Evolutionary conservation across 2,113 vertebrate genomes (phyloP).

Genomic region (Emydocephalus ijimae): DNA sequence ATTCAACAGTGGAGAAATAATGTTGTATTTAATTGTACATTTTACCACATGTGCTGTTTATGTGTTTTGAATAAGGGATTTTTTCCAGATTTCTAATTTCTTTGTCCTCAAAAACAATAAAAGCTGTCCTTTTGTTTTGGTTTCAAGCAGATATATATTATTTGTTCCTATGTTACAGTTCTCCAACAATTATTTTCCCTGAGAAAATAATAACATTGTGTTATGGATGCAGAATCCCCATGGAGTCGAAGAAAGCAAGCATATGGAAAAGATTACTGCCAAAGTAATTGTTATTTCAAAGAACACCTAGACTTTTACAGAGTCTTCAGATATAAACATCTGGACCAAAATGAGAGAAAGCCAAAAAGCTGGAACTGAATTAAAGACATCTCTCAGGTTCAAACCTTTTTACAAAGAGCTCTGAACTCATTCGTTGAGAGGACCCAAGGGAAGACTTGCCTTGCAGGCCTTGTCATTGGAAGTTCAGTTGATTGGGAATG

Average conservation of each 20-base stretch:
- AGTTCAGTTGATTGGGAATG: background rate
- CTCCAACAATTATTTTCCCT: slow-evolving; percentile 53
- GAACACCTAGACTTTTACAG: slow-evolving; percentile 48
- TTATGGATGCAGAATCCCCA: slow-evolving; percentile 17
- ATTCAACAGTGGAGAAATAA: slow-evolving; percentile 23
- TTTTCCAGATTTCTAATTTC: background rate
- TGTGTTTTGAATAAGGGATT: slow-evolving; percentile 37
- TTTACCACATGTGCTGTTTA: background rate
- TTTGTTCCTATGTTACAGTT: slow-evolving; percentile 36
- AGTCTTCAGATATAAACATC: background rate
- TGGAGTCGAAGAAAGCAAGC: slow-evolving; percentile 31
- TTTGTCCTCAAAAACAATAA: slow-evolving; percentile 49
- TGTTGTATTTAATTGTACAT: slow-evolving; percentile 24
- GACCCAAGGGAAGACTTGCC: background rate
- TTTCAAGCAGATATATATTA: slow-evolving; percentile 41
- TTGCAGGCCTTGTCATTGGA: background rate
- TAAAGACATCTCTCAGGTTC: slow-evolving; percentile 5
- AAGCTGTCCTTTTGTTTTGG: slow-evolving; percentile 30
- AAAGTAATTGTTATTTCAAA: slow-evolving; percentile 39
- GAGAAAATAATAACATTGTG: slow-evolving; percentile 31
- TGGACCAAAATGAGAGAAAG: slow-evolving; percentile 16
- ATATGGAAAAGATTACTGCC: slow-evolving; percentile 58
- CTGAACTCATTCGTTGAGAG: background rate
- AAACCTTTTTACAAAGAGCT: background rate
- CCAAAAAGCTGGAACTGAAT: slow-evolving; percentile 31